These are phyloP conservation scores for Habroteleia sp. DNA, from an alignment of 2,888 invertebrate species.

Conservation along the genomic window DNA sequence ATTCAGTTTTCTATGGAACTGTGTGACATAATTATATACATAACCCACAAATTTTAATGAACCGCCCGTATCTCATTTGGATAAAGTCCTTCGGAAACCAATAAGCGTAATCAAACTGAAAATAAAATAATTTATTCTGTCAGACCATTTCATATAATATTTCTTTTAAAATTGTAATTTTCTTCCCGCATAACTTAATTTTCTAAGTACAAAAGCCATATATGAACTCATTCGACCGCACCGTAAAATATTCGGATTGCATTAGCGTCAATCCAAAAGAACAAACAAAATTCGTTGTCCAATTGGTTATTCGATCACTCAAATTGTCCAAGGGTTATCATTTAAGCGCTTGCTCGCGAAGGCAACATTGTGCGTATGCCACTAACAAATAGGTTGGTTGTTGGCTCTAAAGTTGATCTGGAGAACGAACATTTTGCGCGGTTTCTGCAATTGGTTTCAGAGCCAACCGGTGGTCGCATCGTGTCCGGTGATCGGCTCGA, in stretches of 20 bases:
- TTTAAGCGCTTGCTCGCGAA: conserved; percentile 68
- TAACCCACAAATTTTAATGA: too few species aligned
- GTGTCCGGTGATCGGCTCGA: conserved; percentile 88
- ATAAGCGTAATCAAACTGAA: too few species aligned
- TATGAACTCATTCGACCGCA: background rate
- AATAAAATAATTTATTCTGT: too few species aligned
- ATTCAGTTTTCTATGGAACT: too few species aligned
- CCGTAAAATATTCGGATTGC: background rate
- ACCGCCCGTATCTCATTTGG: too few species aligned
- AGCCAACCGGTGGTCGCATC: conserved; percentile 88
- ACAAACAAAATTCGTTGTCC: conserved; percentile 27
- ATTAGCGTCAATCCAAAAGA: background rate
- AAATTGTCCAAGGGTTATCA: conserved; percentile 33
- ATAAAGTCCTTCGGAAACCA: too few species aligned
- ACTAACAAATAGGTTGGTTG: conserved; percentile 62
- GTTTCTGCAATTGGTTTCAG: conserved; percentile 72
- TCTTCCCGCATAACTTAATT: background rate
- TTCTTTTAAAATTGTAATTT: too few species aligned
- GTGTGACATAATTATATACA: too few species aligned
- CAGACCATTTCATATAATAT: too few species aligned
- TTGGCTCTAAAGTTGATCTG: conserved; percentile 49
- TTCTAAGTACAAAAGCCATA: conserved; percentile 11
- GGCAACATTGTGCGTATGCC: conserved; percentile 76
- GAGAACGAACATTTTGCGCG: conserved; percentile 19
- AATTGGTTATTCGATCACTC: background rate